Base-by-base conservation (phyloP, 2,888 invertebrate genomes). In the Caenorhabditis sp. region DNA sequence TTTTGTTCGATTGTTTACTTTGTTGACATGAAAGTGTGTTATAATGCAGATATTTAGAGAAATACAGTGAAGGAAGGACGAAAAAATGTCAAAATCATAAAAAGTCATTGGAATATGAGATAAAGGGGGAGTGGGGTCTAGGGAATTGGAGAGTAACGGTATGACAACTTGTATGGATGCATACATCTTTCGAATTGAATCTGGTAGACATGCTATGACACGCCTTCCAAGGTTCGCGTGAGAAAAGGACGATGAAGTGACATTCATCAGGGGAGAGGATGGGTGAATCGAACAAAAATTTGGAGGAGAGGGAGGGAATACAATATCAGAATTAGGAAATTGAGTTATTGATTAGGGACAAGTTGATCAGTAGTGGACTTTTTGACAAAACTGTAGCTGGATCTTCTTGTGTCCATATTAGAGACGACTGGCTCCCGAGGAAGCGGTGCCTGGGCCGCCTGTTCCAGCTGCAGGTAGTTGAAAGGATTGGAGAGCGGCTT, bases 401-500 rank as follows among this genome's bases (percentile, higher is more conserved):
- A 20, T 32, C 37, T 59, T 35, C 37, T 52, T n/a, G n/a, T n/a
- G n/a, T n/a, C n/a, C n/a, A n/a, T n/a, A n/a, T n/a, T n/a, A n/a
- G n/a, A n/a, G n/a, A n/a, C n/a, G n/a, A n/a, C 59, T 59, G 26
- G 52, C 59, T 59, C 43, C 48, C 1, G 70, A 37, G 24, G 45
- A 35, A 0, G 66, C 66, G 39, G 56, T 41, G 13, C 48, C 53
- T 46, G 65, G 65, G 46, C 37, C 37, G 13, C 48, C 53, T 46
- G 65, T 55, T 37, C 37, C 32, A 30, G 66, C 56, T 26, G 52
- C 59, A 30, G 59, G 70, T 9, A 58, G 68, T 35, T 53, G 53
- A 37, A 59, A 37, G 27, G 59, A 53, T 53, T 59, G 45, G 24
- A 71, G 61, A n/a, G 71, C 61, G 37, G 71, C 61, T 48, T 62